Evolutionary conservation across 2,797 vertebrate species (phyloP).

Genomic region (Staurois parvus): DNA sequence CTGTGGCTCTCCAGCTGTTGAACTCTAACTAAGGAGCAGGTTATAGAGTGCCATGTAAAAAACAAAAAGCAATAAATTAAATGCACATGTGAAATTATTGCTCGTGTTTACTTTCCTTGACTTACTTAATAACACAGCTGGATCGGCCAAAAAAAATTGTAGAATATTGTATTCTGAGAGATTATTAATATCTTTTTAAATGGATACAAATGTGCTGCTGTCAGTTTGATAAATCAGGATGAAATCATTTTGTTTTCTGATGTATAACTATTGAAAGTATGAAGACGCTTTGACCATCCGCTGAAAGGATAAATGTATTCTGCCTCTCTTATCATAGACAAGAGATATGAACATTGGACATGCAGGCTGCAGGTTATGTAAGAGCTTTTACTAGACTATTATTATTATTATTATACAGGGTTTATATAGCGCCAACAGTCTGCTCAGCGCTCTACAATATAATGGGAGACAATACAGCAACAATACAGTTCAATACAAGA

Average conservation of each 20-base stretch:
- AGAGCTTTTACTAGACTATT: too few species aligned
- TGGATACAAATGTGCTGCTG: slow-evolving; percentile 72
- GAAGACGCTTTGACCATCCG: background rate
- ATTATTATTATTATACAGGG: too few species aligned
- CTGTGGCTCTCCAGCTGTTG: slow-evolving; percentile 70
- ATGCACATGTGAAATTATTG: slow-evolving; percentile 74
- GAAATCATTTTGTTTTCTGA: slow-evolving; percentile 65
- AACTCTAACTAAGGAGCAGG: slow-evolving; percentile 66
- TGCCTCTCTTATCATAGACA: too few species aligned
- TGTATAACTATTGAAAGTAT: slow-evolving; percentile 60
- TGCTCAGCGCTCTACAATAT: too few species aligned
- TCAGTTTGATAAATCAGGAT: slow-evolving; percentile 67
- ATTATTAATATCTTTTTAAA: slow-evolving; percentile 76
- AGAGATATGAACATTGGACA: too few species aligned
- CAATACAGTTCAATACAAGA: too few species aligned
- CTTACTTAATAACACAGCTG: slow-evolving; percentile 78
- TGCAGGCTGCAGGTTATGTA: too few species aligned
- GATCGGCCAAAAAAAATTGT: slow-evolving; percentile 65
- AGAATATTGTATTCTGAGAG: slow-evolving; percentile 7
- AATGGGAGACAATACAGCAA: too few species aligned
- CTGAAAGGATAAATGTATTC: too few species aligned
- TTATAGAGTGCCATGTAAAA: slow-evolving; percentile 69
- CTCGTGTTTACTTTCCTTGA: slow-evolving; percentile 70
- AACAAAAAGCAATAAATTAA: slow-evolving; percentile 76
- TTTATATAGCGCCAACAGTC: too few species aligned